These are phyloP conservation scores for Zygaena filipendulae DNA, from an alignment of 2,888 invertebrate genomes.

Conservation along the genomic window DNA sequence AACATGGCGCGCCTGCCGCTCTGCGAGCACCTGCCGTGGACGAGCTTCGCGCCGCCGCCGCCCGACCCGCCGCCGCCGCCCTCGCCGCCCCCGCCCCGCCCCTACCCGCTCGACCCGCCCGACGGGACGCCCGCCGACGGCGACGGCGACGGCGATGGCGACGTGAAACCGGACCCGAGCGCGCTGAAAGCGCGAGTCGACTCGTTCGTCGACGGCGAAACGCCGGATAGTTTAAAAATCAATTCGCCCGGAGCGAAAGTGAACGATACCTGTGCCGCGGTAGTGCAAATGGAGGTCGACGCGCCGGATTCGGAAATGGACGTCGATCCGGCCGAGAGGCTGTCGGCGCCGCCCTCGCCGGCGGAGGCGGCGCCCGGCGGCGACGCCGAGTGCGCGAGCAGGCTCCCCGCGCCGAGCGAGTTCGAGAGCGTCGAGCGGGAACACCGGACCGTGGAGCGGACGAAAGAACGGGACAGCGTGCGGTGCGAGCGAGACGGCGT, in stretches of 20 bases:
- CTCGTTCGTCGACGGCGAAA: conserved; percentile 7
- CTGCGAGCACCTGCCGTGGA: conserved; percentile 40
- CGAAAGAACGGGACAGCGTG: conserved; percentile 37
- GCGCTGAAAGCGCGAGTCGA: conserved; percentile 7
- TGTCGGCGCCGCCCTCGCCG: conserved; percentile 31
- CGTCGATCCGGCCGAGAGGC: conserved; percentile 44
- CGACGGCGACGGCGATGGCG: conserved; percentile 13
- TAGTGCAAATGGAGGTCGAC: conserved; percentile 24
- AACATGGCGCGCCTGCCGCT: conserved; percentile 44
- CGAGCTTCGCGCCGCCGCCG: conserved; percentile 46
- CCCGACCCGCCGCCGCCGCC: conserved; percentile 42
- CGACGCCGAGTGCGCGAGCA: conserved; percentile 13
- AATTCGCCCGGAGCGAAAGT: conserved; percentile 7
- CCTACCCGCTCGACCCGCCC: conserved; percentile 34
- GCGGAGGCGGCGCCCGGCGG: conserved; percentile 5
- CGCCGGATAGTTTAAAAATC: conserved; percentile 1
- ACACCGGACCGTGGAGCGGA: conserved; percentile 52
- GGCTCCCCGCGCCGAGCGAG: conserved; percentile 15
- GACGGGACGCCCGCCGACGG: conserved; percentile 17
- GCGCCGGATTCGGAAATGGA: conserved; percentile 29
- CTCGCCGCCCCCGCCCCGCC: conserved; percentile 36
- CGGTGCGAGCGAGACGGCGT: too few relatives aligned
- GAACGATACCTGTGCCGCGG: conserved; percentile 5
- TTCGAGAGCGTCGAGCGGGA: conserved; percentile 29
- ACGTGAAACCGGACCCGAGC: conserved; percentile 15